Evolutionary conservation across 2,888 invertebrate genomes (phyloP), one percentile per base, ranked within the genome.

Genomic region (Synergus itoensis): DNA sequence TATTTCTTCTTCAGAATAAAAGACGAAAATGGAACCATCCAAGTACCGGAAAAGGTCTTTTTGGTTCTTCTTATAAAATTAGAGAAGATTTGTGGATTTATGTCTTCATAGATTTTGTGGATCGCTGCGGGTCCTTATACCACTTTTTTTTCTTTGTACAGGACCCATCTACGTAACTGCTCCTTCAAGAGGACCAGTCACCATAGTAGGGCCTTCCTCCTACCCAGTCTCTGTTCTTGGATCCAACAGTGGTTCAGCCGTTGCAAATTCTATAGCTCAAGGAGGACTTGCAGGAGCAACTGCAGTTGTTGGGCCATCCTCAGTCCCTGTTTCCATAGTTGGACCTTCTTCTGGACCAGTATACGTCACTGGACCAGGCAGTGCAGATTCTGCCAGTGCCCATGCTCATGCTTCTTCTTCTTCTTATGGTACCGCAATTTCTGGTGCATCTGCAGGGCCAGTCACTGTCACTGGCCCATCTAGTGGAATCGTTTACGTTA

Each of bases 101-200:
- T n/a, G n/a, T n/a, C n/a, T n/a, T n/a, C n/a, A n/a, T n/a, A n/a
- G n/a, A n/a, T n/a, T n/a, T n/a, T n/a, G n/a, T n/a, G n/a, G n/a
- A n/a, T n/a, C n/a, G n/a, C n/a, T n/a, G n/a, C n/a, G n/a, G n/a
- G n/a, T n/a, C n/a, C n/a, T n/a, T n/a, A n/a, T n/a, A n/a, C n/a
- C n/a, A n/a, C 28, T 2, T 1, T 28, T 28, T 28, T 28, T 28
- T 28, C 3, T 28, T 28, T 28, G 0, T 28, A 76, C 78, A 73
- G 73, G 73, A 16, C 28, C 48, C 16, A 36, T 48, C 73, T 73
- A 73, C 36, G 78, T 87, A 11, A 67, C 78, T 18, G 87, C 86
- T 40, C 87, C 88, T 0, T 82, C 81, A 1, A 82, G 84, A 7
- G 85, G 86, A n/a, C 82, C 86, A 40, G 87, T 85, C 21, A 73